Conservation (phyloP, 2,113 vertebrate species). For the Aplodontia rufa region DNA sequence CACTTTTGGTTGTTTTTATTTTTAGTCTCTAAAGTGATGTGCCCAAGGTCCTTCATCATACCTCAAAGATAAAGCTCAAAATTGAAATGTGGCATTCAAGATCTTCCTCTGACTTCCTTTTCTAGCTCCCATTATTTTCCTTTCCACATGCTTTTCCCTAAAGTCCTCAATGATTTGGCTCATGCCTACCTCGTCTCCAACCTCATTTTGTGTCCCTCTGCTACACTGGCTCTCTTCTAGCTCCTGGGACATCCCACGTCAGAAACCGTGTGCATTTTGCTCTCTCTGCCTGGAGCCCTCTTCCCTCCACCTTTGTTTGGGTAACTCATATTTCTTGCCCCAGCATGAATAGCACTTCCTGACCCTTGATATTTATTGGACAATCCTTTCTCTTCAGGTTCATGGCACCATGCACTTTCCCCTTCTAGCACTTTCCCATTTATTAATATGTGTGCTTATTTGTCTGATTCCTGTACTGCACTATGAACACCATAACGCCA, state of each 20-base stretch:
- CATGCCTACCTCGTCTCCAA: background rate
- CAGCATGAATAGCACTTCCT: background rate
- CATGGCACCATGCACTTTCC: background rate
- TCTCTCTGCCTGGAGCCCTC: background rate
- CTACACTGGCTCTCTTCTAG: background rate
- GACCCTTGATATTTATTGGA: background rate
- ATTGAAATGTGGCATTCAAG: background rate
- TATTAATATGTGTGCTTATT: background rate
- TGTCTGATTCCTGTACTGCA: background rate
- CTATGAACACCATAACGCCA: background rate
- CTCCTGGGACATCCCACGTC: background rate
- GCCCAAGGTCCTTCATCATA: background rate
- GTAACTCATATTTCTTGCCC: background rate
- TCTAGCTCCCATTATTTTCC: background rate
- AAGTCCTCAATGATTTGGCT: background rate
- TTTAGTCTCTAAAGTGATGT: background rate
- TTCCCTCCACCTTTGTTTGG: background rate
- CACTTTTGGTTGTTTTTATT: constrained; percentile 23
- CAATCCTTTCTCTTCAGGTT: background rate
- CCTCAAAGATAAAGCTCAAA: background rate
- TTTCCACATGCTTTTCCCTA: background rate
- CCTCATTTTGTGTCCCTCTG: background rate
- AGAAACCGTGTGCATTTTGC: background rate
- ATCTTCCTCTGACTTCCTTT: background rate
- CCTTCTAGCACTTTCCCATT: background rate